phyloP scores from a whole-genome alignment of 1,140 invertebrate species.

The Meteorus sp. region DNA sequence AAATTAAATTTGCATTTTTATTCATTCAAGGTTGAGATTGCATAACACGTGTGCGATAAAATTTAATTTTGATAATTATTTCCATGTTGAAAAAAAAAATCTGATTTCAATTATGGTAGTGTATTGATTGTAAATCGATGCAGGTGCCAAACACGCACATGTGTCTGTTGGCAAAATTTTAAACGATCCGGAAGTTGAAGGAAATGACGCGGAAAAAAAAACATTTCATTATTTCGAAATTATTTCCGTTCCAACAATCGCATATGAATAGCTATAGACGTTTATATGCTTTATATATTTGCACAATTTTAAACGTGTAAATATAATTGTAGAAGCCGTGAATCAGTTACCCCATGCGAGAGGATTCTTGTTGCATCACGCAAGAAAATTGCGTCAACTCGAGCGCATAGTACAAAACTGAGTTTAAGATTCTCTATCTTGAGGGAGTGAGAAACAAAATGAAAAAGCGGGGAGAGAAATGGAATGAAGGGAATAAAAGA shows the following conservation, averaged over 20 bases:
- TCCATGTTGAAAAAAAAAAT: no score
- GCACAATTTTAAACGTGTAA: not conserved
- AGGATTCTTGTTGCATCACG: constrained; percentile 27
- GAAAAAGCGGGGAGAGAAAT: constrained; percentile 18
- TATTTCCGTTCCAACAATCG: no score
- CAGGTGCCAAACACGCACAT: no score
- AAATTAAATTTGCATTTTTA: no score
- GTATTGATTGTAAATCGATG: not conserved
- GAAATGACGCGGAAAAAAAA: no score
- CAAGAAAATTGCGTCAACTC: constrained; percentile 30
- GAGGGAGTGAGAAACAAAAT: constrained; percentile 1
- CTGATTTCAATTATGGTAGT: no score
- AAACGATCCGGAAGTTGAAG: no score
- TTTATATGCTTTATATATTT: not conserved
- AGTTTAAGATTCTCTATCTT: not conserved
- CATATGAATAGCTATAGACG: not conserved
- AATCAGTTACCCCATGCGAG: not conserved
- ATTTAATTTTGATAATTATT: no score
- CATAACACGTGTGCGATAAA: not conserved
- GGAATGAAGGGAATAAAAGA: constrained; percentile 36
- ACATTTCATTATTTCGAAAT: no score
- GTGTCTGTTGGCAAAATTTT: no score
- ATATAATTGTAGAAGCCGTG: not conserved
- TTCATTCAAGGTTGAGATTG: no score
- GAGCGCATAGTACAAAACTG: constrained; percentile 4